These are phyloP conservation scores for Xiphophorus maculatus DNA, from an alignment of 2,113 vertebrate genomes.

Conservation along the genomic window DNA sequence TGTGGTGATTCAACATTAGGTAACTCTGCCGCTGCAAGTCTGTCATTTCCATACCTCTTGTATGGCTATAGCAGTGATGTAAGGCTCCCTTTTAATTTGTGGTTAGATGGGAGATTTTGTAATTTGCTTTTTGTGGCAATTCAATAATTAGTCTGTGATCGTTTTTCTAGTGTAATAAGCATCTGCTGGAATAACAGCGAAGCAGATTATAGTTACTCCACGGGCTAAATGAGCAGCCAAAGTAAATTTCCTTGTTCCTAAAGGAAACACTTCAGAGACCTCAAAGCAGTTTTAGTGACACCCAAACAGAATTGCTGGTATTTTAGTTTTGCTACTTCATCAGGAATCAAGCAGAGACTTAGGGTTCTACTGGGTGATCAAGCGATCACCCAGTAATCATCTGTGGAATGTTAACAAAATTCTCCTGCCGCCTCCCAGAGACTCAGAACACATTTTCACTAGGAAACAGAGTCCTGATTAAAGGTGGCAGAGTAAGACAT, in stretches of 20 bases:
- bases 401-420: conserved; percentile 65
- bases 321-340: conserved; percentile 27
- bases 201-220: no score
- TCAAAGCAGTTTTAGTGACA: neutral
- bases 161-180: neutral
- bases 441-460: conserved; percentile 18
- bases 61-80: neutral
- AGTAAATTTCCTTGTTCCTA: neutral
- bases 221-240: no score
- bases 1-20: neutral
- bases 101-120: neutral
- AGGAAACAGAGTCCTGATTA: neutral
- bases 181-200: neutral
- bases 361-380: conserved; percentile 5
- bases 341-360: conserved; percentile 25
- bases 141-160: neutral
- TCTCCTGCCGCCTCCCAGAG: conserved; percentile 58
- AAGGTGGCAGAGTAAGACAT: neutral
- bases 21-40: no score
- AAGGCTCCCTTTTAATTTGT: neutral
- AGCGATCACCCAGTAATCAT: conserved; percentile 55
- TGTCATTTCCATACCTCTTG: neutral
- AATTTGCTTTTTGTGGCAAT: neutral
- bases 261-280: neutral
- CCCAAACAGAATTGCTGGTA: neutral